A percentile compares a stretch with the other conserved stretches of the same genome.
Conservation (phyloP, 2,888 invertebrate genomes). For the Mellilla xanthometata region DNA sequence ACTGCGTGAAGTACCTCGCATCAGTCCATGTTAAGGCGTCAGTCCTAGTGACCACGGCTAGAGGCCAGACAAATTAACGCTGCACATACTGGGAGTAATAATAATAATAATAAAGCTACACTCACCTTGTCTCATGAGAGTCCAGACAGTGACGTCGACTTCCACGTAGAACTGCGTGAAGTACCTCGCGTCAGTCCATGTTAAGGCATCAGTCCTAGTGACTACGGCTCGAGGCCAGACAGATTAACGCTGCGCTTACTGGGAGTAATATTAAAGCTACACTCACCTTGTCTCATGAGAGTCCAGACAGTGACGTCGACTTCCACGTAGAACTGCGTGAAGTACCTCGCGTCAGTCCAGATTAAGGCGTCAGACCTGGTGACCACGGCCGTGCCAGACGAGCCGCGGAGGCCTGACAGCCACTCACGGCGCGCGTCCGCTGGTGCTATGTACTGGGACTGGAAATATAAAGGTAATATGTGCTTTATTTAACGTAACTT, state of each 20-base stretch:
- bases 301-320: constrained; percentile 91
- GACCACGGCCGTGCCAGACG: constrained; percentile 93
- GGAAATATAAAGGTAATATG: constrained; percentile 30
- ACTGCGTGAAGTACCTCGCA: constrained; percentile 97
- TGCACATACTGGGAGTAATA: too few species aligned
- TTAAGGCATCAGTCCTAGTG: too few species aligned
- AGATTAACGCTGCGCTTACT: too few species aligned
- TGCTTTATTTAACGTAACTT: too few species aligned
- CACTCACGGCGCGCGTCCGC: constrained; percentile 92
- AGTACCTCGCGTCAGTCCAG: constrained; percentile 99
- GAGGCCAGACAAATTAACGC: constrained; percentile 96
- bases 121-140: constrained; percentile 88
- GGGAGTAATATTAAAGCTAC: too few species aligned
- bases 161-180: too few species aligned
- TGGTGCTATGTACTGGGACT: constrained; percentile 94
- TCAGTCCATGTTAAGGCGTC: constrained; percentile 96
- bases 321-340: constrained; percentile 92
- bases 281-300: constrained; percentile 88
- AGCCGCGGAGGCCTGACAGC: constrained; percentile 95
- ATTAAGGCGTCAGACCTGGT: constrained; percentile 87
- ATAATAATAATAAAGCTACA: too few species aligned
- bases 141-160: too few species aligned
- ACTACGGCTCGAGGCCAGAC: too few species aligned
- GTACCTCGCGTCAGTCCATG: too few species aligned
- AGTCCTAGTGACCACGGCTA: constrained; percentile 89